Percentiles rank a stretch among this genome's conserved stretches.
These are phyloP conservation scores for Todiramphus saurophagus DNA, from an alignment of 2,113 vertebrate species.

Conservation along the genomic window DNA sequence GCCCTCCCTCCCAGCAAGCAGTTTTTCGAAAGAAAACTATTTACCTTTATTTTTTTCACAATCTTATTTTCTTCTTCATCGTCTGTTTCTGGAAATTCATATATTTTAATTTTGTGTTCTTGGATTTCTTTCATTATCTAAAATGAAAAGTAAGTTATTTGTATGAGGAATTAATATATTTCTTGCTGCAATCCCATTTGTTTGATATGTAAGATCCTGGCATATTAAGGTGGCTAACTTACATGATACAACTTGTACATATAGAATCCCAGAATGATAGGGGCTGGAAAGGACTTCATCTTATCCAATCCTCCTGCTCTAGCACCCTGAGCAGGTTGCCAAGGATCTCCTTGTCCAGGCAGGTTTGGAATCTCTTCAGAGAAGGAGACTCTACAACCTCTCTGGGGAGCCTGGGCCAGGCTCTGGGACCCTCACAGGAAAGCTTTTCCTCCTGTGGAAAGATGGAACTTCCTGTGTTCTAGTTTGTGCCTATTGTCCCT, in stretches of 20 bases:
- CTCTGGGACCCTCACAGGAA: background rate
- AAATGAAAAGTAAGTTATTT: background rate
- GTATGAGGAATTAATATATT: background rate
- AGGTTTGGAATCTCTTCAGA: background rate
- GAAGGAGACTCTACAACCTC: background rate
- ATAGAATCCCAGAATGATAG: background rate
- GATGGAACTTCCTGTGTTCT: background rate
- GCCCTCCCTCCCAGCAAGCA: background rate
- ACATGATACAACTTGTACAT: background rate
- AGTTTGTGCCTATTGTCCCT: background rate
- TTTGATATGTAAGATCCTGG: background rate
- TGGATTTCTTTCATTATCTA: slow-evolving; percentile 99
- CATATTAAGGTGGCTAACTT: background rate
- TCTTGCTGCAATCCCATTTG: background rate
- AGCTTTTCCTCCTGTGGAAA: background rate
- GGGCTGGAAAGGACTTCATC: background rate
- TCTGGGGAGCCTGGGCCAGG: background rate
- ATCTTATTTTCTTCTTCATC: slow-evolving; percentile 98
- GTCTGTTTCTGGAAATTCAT: slow-evolving; percentile 98
- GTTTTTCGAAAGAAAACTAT: background rate
- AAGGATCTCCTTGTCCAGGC: background rate
- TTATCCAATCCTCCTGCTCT: background rate
- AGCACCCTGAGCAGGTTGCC: background rate
- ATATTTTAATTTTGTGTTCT: slow-evolving; percentile 99
- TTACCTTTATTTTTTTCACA: slow-evolving; percentile 97